phyloP scores from a whole-genome alignment of 2,113 vertebrate genomes.

The Vulpes lagopus region DNA sequence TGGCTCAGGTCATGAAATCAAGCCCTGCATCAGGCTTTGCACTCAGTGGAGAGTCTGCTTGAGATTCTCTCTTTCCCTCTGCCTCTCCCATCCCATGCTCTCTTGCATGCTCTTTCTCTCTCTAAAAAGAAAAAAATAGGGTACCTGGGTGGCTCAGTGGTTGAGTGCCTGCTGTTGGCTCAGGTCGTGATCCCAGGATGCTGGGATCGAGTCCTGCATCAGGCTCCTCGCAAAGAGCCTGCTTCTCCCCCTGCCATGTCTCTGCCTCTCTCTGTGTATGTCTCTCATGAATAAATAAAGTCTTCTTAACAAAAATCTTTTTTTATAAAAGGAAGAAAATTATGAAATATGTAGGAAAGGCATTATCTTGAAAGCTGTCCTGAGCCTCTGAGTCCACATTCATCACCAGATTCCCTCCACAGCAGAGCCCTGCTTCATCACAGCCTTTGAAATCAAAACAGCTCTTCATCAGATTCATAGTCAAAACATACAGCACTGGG shows the following conservation, averaged over 20 bases:
- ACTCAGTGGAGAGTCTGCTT: not conserved
- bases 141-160: too few relatives aligned
- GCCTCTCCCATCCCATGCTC: not conserved
- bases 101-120: not conserved
- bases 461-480: not conserved
- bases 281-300: not conserved
- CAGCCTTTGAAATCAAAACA: not conserved
- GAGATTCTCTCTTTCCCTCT: not conserved
- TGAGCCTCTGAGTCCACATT: not conserved
- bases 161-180: too few relatives aligned
- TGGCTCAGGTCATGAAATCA: not conserved
- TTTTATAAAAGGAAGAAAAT: not conserved
- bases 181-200: too few relatives aligned
- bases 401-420: not conserved
- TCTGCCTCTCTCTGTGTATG: too few relatives aligned
- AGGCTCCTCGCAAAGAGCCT: too few relatives aligned
- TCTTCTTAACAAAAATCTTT: not conserved
- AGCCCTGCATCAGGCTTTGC: not conserved
- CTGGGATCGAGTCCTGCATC: too few relatives aligned
- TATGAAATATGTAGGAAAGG: not conserved
- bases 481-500: accelerated
- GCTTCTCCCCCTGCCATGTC: too few relatives aligned
- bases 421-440: not conserved
- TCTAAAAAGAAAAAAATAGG: not conserved
- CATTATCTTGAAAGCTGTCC: not conserved